phyloP scores from a whole-genome alignment of 2,113 vertebrate species.

The Channa argus region DNA sequence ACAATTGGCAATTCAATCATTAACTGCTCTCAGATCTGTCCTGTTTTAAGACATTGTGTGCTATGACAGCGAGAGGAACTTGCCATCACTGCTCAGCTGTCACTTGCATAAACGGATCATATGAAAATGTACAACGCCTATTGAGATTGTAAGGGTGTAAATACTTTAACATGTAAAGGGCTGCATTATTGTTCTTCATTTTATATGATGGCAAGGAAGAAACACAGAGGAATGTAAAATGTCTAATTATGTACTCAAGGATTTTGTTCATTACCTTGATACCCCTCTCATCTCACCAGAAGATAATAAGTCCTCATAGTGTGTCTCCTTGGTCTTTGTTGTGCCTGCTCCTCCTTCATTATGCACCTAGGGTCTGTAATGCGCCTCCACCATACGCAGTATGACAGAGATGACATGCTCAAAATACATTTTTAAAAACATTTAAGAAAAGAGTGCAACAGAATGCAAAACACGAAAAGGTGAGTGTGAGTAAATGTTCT shows the following conservation, averaged over 20 bases:
- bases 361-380: background rate
- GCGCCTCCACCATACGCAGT: no score
- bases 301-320: no score
- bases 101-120: background rate
- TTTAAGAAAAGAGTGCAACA: background rate
- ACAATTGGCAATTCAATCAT: conserved; percentile 39
- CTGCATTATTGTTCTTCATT: no score
- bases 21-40: background rate
- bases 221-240: background rate
- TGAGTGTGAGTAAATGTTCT: conserved; percentile 17
- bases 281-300: no score
- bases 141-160: background rate
- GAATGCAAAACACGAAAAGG: conserved; percentile 1
- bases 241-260: background rate
- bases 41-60: background rate
- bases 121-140: background rate
- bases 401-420: no score
- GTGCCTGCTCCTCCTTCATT: background rate
- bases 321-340: no score
- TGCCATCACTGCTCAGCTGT: background rate
- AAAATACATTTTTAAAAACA: no score
- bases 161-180: background rate
- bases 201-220: no score
- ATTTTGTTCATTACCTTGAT: conserved; percentile 8
- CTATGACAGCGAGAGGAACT: background rate